A percentile compares a stretch with the other conserved stretches of the same genome.
These are phyloP conservation scores for Ursus arctos DNA, from an alignment of 2,113 vertebrate genomes.

Conservation along the genomic window DNA sequence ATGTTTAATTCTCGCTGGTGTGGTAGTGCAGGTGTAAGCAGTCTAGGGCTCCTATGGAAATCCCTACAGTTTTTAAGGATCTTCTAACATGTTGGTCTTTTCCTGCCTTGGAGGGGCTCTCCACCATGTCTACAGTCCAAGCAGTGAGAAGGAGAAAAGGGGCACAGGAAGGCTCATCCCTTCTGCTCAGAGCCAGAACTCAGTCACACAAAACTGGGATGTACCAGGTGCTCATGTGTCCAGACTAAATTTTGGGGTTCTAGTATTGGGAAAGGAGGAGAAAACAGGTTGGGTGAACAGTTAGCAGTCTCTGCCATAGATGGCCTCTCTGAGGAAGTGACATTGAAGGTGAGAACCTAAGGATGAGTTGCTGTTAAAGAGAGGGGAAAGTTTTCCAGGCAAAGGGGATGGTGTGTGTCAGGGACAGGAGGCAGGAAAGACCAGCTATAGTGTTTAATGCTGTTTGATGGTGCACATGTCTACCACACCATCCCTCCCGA, in stretches of 20 bases:
- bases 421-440: not conserved
- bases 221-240: too few relatives aligned
- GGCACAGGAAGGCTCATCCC: too few relatives aligned
- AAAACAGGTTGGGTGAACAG: not conserved
- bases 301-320: not conserved
- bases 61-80: not conserved
- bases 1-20: not conserved
- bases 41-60: not conserved
- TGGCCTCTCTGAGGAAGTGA: not conserved
- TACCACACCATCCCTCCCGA: not conserved
- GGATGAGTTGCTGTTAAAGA: not conserved
- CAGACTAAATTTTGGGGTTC: not conserved
- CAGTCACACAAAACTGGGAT: not conserved
- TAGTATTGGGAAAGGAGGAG: not conserved
- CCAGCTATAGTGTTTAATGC: not conserved
- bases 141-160: not conserved
- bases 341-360: not conserved
- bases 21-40: not conserved
- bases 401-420: not conserved
- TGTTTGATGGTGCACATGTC: fast-evolving
- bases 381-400: not conserved
- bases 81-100: not conserved
- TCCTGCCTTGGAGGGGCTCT: not conserved
- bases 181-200: not conserved
- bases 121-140: not conserved